A percentile compares a stretch with the other conserved stretches of the same genome.
Conservation (phyloP, 1,140 invertebrate species). For the Nephotettix cincticeps region DNA sequence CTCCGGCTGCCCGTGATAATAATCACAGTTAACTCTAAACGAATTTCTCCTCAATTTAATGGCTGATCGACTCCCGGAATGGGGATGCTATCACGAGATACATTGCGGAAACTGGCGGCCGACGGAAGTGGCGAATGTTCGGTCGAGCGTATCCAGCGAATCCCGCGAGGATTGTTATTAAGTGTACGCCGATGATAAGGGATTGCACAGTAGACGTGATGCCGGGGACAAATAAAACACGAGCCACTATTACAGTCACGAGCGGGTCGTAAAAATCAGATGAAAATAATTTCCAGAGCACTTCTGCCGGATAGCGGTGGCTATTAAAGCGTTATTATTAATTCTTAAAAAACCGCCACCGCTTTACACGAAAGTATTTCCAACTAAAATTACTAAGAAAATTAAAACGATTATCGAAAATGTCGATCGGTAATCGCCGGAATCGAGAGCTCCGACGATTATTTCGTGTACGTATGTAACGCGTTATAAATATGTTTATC, state of each 20-base stretch:
- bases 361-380: conserved; percentile 18
- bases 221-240: not conserved
- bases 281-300: conserved; percentile 16
- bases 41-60: not conserved
- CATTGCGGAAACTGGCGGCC: not conserved
- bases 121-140: conserved; percentile 12
- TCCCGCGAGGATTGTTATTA: not conserved
- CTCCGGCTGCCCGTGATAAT: no score
- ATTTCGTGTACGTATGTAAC: conserved; percentile 17
- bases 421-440: conserved; percentile 20
- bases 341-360: conserved; percentile 24
- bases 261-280: conserved; percentile 3
- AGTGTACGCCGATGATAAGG: not conserved
- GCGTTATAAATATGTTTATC: conserved; percentile 24
- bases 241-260: not conserved
- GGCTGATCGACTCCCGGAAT: conserved; percentile 1
- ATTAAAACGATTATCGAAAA: conserved; percentile 28
- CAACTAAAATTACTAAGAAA: conserved; percentile 24
- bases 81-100: not conserved
- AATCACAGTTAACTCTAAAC: no score
- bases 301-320: conserved; percentile 8
- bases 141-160: conserved; percentile 6
- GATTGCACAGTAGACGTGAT: not conserved
- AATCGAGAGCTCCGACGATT: conserved; percentile 11
- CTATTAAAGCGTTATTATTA: conserved; percentile 13